Conservation (phyloP, 2,888 invertebrate species). For the Trissolcus japonicus region DNA sequence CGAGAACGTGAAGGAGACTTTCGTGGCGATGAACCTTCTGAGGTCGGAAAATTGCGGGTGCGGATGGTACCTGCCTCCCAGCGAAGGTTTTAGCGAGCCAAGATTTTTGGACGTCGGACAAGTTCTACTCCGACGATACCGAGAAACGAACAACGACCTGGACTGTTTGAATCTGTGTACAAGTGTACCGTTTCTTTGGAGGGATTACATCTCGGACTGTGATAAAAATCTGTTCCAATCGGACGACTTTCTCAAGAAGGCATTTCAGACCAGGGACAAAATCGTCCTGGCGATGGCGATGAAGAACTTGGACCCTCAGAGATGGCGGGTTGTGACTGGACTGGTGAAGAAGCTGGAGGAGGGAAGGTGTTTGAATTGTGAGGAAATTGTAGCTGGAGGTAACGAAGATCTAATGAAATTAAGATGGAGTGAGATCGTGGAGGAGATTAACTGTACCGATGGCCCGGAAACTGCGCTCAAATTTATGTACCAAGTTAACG, state of each 20-base stretch:
- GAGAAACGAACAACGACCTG: constrained; percentile 54
- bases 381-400: constrained; percentile 72
- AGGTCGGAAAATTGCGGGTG: constrained; percentile 76
- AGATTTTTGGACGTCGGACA: constrained; percentile 79
- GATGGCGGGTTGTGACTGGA: constrained; percentile 79
- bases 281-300: constrained; percentile 78
- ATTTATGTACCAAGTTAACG: constrained; percentile 79
- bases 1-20: constrained; percentile 77
- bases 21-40: constrained; percentile 79
- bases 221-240: constrained; percentile 70
- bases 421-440: constrained; percentile 81
- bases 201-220: constrained; percentile 78
- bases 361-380: constrained; percentile 81
- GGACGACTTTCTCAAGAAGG: constrained; percentile 48
- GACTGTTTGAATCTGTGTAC: constrained; percentile 75
- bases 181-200: constrained; percentile 82
- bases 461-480: constrained; percentile 80
- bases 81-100: constrained; percentile 74
- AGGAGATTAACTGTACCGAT: constrained; percentile 80
- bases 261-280: constrained; percentile 81
- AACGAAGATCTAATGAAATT: constrained; percentile 71
- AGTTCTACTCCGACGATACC: constrained; percentile 78
- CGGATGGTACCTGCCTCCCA: constrained; percentile 79
- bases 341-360: constrained; percentile 79
- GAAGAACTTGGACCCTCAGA: constrained; percentile 79